These are phyloP conservation scores for Cottus gobio DNA, from an alignment of 2,113 vertebrate species.

Conservation along the genomic window DNA sequence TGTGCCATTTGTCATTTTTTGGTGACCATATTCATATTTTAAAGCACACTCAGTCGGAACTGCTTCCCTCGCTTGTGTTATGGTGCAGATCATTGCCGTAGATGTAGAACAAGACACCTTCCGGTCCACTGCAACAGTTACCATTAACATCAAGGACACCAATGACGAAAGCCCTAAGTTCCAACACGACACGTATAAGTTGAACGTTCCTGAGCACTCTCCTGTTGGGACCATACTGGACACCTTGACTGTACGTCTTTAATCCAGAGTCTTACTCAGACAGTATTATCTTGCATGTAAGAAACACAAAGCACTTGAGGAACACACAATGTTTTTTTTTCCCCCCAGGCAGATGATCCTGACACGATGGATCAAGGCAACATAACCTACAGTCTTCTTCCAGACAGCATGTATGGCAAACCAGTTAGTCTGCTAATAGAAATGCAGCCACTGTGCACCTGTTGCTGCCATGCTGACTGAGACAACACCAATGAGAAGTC, in stretches of 20 bases:
- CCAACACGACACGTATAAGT: slow-evolving; percentile 72
- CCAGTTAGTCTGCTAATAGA: background rate
- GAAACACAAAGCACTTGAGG: background rate
- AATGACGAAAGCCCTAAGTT: slow-evolving; percentile 93
- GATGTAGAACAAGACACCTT: slow-evolving; percentile 71
- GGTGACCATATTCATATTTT: background rate
- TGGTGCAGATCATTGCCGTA: slow-evolving; percentile 86
- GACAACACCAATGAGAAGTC: background rate
- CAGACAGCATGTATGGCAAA: slow-evolving; percentile 86
- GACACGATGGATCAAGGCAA: slow-evolving; percentile 84
- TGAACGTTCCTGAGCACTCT: slow-evolving; percentile 84
- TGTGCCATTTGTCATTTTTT: background rate
- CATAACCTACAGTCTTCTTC: slow-evolving; percentile 89
- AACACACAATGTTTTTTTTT: background rate
- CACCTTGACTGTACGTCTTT: slow-evolving; percentile 83
- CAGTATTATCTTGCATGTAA: background rate
- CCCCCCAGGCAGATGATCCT: slow-evolving; percentile 86
- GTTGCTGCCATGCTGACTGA: background rate
- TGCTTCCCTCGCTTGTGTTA: slow-evolving; percentile 31
- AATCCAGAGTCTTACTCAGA: background rate
- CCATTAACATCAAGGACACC: slow-evolving; percentile 85
- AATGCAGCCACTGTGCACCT: background rate
- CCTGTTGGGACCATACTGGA: slow-evolving; percentile 62
- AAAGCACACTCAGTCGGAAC: background rate
- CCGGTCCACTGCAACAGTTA: slow-evolving; percentile 83